phyloP scores from a whole-genome alignment of 2,113 vertebrate species.

The Caretta caretta region DNA sequence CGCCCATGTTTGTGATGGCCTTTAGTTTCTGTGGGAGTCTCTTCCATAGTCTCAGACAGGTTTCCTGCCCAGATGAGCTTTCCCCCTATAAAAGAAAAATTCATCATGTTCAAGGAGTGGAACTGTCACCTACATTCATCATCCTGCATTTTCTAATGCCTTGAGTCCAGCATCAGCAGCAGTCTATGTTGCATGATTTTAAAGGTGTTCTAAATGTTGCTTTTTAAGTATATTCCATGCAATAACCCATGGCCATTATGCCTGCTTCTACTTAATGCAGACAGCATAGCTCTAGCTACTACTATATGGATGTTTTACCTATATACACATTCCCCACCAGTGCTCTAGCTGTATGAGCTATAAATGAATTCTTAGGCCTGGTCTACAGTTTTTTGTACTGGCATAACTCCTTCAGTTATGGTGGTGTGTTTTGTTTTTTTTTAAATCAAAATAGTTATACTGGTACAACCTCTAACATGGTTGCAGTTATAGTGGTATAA shows the following conservation, averaged over 20 bases:
- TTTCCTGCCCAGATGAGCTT: not conserved
- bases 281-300: not conserved
- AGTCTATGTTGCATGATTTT: not conserved
- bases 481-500: not conserved
- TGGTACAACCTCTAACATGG: not conserved
- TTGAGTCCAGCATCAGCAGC: not conserved
- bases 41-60: too few relatives aligned
- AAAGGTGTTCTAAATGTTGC: not conserved
- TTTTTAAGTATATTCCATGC: not conserved
- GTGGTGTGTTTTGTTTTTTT: not conserved
- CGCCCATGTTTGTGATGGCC: too few relatives aligned
- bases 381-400: not conserved
- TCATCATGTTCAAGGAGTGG: slow-evolving; percentile 2
- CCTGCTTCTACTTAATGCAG: not conserved
- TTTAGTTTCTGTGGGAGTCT: too few relatives aligned
- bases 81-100: not conserved
- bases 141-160: not conserved
- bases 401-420: not conserved
- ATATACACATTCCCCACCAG: not conserved
- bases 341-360: not conserved
- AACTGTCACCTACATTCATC: not conserved
- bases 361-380: not conserved
- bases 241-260: not conserved
- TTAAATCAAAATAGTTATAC: not conserved
- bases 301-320: not conserved